A percentile compares a stretch with the other conserved stretches of the same genome.
These are phyloP conservation scores for Ochotona princeps DNA, from an alignment of 2,113 vertebrate genomes.

Conservation along the genomic window DNA sequence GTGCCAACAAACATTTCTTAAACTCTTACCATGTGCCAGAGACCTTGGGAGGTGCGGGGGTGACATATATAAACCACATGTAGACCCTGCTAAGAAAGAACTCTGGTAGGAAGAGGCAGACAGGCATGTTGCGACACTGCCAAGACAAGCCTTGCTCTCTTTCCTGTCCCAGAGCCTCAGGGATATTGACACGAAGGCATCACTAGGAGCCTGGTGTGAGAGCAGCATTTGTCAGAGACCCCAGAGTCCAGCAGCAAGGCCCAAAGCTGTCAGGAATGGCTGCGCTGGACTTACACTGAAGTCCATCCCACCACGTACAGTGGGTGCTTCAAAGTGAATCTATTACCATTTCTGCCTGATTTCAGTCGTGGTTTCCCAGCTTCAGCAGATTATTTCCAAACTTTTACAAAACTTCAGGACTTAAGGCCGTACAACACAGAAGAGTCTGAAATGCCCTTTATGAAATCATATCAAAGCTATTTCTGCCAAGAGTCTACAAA, in stretches of 20 bases:
- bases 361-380: neutral
- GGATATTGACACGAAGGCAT: neutral
- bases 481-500: neutral
- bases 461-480: neutral
- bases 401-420: neutral
- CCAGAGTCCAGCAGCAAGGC: neutral
- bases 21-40: neutral
- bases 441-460: neutral
- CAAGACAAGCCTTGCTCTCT: neutral
- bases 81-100: neutral
- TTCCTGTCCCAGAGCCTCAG: too few relatives aligned
- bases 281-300: neutral
- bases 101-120: neutral
- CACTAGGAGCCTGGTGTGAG: fast-evolving
- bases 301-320: neutral
- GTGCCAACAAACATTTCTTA: neutral
- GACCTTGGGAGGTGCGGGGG: neutral
- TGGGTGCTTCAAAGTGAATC: neutral
- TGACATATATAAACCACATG: neutral
- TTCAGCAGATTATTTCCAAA: slow-evolving; percentile 16
- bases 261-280: neutral
- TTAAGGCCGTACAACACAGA: neutral
- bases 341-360: neutral
- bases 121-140: neutral
- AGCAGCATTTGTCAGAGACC: fast-evolving